Percentiles rank a stretch among this genome's conserved stretches.
Evolutionary conservation across 2,113 vertebrate genomes (phyloP).

Genomic region (Phasianus colchicus): DNA sequence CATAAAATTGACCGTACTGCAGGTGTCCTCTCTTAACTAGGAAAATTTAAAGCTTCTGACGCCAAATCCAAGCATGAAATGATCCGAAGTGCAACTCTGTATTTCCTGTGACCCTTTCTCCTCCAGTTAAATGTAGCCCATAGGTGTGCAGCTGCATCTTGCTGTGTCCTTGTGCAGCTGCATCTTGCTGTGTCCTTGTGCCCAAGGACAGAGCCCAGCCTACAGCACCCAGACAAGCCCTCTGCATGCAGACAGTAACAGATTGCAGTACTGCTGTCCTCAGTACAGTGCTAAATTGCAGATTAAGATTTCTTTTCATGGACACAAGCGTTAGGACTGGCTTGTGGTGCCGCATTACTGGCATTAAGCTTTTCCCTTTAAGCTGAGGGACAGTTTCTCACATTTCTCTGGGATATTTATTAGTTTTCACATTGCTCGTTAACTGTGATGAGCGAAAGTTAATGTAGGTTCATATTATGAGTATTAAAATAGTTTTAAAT

Average conservation of each 20-base stretch:
- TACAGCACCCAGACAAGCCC: not conserved
- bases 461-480: not conserved
- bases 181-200: constrained; percentile 22
- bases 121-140: constrained; percentile 41
- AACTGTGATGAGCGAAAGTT: not conserved
- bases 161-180: constrained; percentile 13
- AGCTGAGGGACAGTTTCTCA: not conserved
- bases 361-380: not conserved
- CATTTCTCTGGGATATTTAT: not conserved
- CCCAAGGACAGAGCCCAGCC: constrained; percentile 25
- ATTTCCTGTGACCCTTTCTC: constrained; percentile 15
- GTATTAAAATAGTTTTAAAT: not conserved
- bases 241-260: not conserved
- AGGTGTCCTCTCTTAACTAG: not conserved
- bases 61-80: constrained; percentile 59
- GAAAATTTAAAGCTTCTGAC: constrained; percentile 5
- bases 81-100: constrained; percentile 7
- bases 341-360: not conserved
- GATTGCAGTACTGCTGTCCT: not conserved
- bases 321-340: not conserved
- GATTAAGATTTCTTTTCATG: not conserved
- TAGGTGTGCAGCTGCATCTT: not conserved
- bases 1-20: not conserved
- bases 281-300: not conserved
- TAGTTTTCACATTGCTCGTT: not conserved